A percentile compares a stretch with the other conserved stretches of the same genome.
Evolutionary conservation across 2,797 vertebrate genomes (phyloP).

Genomic region (Gobio occitaniae): DNA sequence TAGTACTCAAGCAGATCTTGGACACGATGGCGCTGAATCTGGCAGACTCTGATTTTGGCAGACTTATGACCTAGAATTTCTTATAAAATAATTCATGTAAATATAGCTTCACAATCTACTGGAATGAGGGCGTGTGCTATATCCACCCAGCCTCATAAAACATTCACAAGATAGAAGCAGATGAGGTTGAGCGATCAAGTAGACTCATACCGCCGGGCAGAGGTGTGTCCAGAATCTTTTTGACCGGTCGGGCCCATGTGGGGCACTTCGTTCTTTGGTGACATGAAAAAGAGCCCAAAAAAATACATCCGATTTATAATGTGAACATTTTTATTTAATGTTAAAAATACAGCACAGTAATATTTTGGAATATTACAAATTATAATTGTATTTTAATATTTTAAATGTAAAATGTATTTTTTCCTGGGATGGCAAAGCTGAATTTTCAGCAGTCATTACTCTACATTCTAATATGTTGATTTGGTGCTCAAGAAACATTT

Average conservation of each 20-base stretch:
- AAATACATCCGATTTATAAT: not conserved
- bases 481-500: no score
- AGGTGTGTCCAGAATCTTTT: not conserved
- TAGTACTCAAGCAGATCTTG: not conserved
- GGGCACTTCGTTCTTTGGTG: no score
- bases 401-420: no score
- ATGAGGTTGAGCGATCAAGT: conserved; percentile 1
- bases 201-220: not conserved
- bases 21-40: conserved; percentile 30
- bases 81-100: conserved; percentile 65
- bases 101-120: conserved; percentile 57
- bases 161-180: conserved; percentile 44
- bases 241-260: not conserved
- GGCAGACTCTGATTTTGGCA: conserved; percentile 36
- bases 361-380: no score
- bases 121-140: conserved; percentile 49
- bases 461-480: no score
- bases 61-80: conserved; percentile 62
- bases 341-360: no score
- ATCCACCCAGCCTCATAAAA: conserved; percentile 51
- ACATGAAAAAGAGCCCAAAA: not conserved
- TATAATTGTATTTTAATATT: no score
- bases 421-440: no score
- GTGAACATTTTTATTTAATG: not conserved
- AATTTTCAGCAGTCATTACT: no score